Base-by-base conservation (phyloP, 2,888 invertebrate genomes). In the Alloscopus bannaensis region DNA sequence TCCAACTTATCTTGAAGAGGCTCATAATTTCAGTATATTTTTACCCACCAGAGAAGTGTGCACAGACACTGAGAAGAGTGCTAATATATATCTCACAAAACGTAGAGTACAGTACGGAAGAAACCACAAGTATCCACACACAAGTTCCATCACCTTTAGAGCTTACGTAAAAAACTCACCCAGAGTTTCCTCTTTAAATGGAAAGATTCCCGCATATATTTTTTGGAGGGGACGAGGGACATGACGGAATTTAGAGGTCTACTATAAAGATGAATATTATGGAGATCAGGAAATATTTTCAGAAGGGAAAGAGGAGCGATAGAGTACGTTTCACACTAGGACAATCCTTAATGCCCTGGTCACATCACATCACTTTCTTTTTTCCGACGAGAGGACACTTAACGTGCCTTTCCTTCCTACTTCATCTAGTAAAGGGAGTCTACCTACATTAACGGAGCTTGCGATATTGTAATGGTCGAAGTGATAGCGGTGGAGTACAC, bases 21-120 rank as follows among this genome's bases (percentile, higher is more conserved):
- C 69, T 76, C 75, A 75, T 75, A 75, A 75, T 60, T 75, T 60
- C 68, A 75, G 40, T 76, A 66, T 76, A 76, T 76, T 76, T 76
- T 76, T 68, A 75, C 75, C 76, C 76, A 60, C 55, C 8, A n/a
- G n/a, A n/a, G n/a, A n/a, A n/a, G n/a, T n/a, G n/a, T n/a, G n/a
- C n/a, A n/a, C n/a, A n/a, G n/a, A n/a, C n/a, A n/a, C n/a, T n/a
- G n/a, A n/a, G n/a, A n/a, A n/a, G n/a, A n/a, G n/a, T n/a, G n/a
- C n/a, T n/a, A n/a, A n/a, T n/a, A n/a, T n/a, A n/a, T n/a, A n/a
- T n/a, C n/a, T n/a, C n/a, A n/a, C n/a, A n/a, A n/a, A n/a, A n/a
- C n/a, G n/a, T n/a, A n/a, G n/a, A n/a, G n/a, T n/a, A n/a, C n/a
- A n/a, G n/a, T n/a, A n/a, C n/a, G n/a, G n/a, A n/a, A n/a, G n/a